Evolutionary conservation across 2,888 invertebrate genomes (phyloP).

Genomic region (Rotaria macrura): DNA sequence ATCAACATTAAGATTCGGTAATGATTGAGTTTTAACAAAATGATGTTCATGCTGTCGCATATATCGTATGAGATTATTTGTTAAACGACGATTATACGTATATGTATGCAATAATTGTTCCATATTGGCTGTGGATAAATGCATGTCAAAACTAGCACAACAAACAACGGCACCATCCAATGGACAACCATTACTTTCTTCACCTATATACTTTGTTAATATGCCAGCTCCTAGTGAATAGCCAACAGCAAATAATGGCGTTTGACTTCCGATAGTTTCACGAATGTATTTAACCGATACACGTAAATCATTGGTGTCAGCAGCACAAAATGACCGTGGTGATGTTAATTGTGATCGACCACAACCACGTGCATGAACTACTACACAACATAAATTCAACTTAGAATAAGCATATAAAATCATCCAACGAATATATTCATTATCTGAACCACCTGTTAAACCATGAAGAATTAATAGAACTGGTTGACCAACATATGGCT

Average conservation of each 20-base stretch:
- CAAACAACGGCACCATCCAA: slow-evolving; percentile 21
- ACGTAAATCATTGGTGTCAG: slow-evolving; percentile 22
- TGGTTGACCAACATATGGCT: neutral
- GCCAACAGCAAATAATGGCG: slow-evolving; percentile 29
- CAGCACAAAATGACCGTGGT: slow-evolving; percentile 28
- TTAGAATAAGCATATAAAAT: slow-evolving; percentile 19
- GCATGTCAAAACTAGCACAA: slow-evolving; percentile 26
- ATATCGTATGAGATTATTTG: slow-evolving; percentile 20
- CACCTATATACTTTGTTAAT: slow-evolving; percentile 28
- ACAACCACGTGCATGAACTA: slow-evolving; percentile 30
- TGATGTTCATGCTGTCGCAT: slow-evolving; percentile 22
- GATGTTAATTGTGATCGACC: slow-evolving; percentile 26
- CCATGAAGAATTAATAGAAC: slow-evolving; percentile 30
- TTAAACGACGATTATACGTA: slow-evolving; percentile 28
- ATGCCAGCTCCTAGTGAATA: slow-evolving; percentile 29
- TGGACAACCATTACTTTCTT: slow-evolving; percentile 18
- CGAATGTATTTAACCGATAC: slow-evolving; percentile 28
- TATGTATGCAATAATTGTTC: slow-evolving; percentile 25
- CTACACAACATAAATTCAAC: slow-evolving; percentile 19
- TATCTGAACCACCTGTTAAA: slow-evolving; percentile 25
- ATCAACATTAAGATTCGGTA: neutral
- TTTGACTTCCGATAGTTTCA: neutral
- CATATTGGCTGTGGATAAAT: slow-evolving; percentile 29
- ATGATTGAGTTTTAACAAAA: neutral
- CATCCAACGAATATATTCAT: slow-evolving; percentile 31